phyloP scores from a whole-genome alignment of 2,797 vertebrate species.

The Anomalospiza imberbis region DNA sequence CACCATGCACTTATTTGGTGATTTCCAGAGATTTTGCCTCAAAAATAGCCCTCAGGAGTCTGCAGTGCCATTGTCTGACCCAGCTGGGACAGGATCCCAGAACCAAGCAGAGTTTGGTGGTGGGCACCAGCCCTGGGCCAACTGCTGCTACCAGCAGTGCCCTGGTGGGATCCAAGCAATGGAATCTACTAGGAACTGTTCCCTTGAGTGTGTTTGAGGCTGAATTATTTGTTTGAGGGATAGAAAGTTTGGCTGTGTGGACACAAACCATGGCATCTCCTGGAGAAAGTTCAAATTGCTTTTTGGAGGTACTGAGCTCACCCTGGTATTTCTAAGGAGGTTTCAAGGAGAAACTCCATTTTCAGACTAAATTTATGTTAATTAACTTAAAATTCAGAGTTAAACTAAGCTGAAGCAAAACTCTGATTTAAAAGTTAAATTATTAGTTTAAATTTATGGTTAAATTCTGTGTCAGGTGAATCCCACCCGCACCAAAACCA shows the following conservation, averaged over 20 bases:
- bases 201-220: not conserved
- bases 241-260: not conserved
- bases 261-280: not conserved
- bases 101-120: not conserved
- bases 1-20: not conserved
- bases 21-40: not conserved
- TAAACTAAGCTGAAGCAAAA: not conserved
- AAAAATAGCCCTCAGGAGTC: not conserved
- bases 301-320: not conserved
- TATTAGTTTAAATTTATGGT: not conserved
- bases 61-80: not conserved
- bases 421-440: not conserved
- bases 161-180: not conserved
- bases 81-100: not conserved
- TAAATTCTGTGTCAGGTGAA: not conserved
- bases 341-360: not conserved
- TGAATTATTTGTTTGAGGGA: not conserved
- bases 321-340: not conserved
- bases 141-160: not conserved
- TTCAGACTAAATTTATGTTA: not conserved
- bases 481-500: not conserved
- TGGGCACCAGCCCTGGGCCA: not conserved
- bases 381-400: not conserved
- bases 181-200: not conserved
- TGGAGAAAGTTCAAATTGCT: not conserved